These are phyloP conservation scores for Zygothrica quintamaculata DNA, from an alignment of 2,888 invertebrate genomes.

Conservation along the genomic window DNA sequence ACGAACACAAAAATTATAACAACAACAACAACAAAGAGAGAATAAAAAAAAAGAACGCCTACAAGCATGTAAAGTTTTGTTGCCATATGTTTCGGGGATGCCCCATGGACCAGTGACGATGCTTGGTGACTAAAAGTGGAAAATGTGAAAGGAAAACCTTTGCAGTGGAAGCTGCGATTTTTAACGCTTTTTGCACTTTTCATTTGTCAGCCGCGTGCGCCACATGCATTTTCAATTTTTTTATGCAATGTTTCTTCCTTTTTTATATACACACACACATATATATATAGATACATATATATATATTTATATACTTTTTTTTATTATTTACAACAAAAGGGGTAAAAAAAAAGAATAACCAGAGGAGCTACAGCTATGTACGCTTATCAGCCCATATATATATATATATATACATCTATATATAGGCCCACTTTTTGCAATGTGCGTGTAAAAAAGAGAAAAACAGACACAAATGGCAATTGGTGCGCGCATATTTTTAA, in stretches of 20 bases:
- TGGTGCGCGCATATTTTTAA: conserved; percentile 83
- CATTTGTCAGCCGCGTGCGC: conserved; percentile 68
- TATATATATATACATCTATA: conserved; percentile 48
- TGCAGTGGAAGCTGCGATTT: conserved; percentile 56
- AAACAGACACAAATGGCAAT: conserved; percentile 81
- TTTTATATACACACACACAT: too few relatives aligned
- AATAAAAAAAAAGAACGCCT: conserved; percentile 67
- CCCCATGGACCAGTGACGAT: conserved; percentile 72
- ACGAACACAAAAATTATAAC: too few relatives aligned
- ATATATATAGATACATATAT: too few relatives aligned
- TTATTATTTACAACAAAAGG: conserved; percentile 66
- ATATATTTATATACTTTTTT: conserved; percentile 40
- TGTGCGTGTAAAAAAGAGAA: conserved; percentile 81
- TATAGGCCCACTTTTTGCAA: conserved; percentile 53
- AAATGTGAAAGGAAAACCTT: conserved; percentile 62
- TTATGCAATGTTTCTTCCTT: conserved; percentile 42
- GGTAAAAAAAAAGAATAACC: conserved; percentile 7
- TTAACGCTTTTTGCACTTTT: conserved; percentile 78
- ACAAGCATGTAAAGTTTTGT: conserved; percentile 75
- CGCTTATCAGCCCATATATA: conserved; percentile 64
- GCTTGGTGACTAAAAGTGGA: conserved; percentile 42
- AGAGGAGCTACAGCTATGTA: conserved; percentile 46
- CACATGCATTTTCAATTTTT: conserved; percentile 21
- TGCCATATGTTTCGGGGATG: conserved; percentile 71
- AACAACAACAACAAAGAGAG: too few relatives aligned